Base-by-base conservation (phyloP, 2,888 invertebrate genomes). In the Meghimatium bilineatum region DNA sequence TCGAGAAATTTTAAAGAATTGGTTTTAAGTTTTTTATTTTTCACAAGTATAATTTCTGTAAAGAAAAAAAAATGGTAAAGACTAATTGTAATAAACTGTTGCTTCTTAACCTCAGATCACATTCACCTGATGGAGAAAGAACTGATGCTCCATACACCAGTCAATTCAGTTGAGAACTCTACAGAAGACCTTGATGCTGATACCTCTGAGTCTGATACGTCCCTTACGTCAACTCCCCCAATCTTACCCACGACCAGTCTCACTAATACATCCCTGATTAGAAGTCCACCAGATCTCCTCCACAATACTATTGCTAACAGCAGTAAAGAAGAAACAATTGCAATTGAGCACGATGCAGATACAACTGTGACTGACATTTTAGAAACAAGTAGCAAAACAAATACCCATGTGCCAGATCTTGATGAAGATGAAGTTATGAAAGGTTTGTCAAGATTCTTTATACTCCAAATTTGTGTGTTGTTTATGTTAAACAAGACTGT, bases 51-150 rank as follows among this genome's bases (percentile, higher is more conserved):
- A 44, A 5, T 8, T 44, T 44, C 12, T 44, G 5, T 8, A 44
- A 5, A 8, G 44, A 8, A 44, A 44, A 8, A 44, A 12, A 12
- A 44, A 44, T 44, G 44, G 44, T 44, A 20, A 60, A 36, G 34
- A 34, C 34, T 69, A 5, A 69, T 5, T n/a, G 5, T 20, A 5
- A 60, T 17, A n/a, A 12, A 17, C 17, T 5, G 60, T 60, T 56
- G 56, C 6, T 71, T 8, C 2, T 56, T 56, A 56, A 23, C 56
- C 29, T 5, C 85, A 86, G 86, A 82, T 75, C 86, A 86, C 74
- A 86, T 85, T 38, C 44, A 79, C n/a, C 67, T 82, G 44, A 80
- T 85, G 60, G 86, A 86, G 72, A 84, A 85, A 29, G 81, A 85
- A 72, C 72, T 85, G 34, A 60, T 77, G 17, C 83, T 79, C 12